Conservation (phyloP, 1,140 invertebrate genomes). For the Pentalonia nigronervosa region DNA sequence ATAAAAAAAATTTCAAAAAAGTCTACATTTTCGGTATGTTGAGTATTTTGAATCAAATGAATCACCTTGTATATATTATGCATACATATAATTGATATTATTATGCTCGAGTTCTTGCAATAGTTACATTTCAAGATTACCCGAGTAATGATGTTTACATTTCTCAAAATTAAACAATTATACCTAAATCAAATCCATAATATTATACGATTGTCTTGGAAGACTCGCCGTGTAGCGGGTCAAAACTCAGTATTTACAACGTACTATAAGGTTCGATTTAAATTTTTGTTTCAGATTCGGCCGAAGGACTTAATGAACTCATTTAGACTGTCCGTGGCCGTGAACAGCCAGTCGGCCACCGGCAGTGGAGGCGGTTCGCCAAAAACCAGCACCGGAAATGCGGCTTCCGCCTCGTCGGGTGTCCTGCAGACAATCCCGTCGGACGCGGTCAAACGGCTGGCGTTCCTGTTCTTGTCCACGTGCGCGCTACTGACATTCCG, state of each 20-base stretch:
- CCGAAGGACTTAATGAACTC: slow-evolving; percentile 47
- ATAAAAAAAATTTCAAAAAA: too few species aligned
- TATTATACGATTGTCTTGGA: background rate
- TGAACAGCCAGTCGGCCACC: background rate
- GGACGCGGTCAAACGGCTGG: slow-evolving; percentile 79
- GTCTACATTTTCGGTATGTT: too few species aligned
- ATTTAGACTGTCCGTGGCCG: slow-evolving; percentile 42
- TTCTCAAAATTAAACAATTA: background rate
- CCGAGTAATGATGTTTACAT: background rate
- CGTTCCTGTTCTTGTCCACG: slow-evolving; percentile 80
- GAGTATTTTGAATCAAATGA: too few species aligned
- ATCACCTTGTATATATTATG: too few species aligned
- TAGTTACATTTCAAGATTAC: background rate
- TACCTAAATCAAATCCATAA: too few species aligned
- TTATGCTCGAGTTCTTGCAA: too few species aligned
- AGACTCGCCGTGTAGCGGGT: background rate
- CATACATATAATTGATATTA: too few species aligned
- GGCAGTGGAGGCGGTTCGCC: background rate
- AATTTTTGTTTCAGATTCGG: background rate
- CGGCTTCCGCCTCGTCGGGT: background rate
- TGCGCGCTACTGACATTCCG: slow-evolving; percentile 82
- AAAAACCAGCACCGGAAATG: background rate
- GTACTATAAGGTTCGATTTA: background rate
- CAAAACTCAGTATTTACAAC: background rate
- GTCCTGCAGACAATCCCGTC: slow-evolving; percentile 69